Conservation (phyloP, 2,888 invertebrate genomes). For the Brachyopa scutellaris region DNA sequence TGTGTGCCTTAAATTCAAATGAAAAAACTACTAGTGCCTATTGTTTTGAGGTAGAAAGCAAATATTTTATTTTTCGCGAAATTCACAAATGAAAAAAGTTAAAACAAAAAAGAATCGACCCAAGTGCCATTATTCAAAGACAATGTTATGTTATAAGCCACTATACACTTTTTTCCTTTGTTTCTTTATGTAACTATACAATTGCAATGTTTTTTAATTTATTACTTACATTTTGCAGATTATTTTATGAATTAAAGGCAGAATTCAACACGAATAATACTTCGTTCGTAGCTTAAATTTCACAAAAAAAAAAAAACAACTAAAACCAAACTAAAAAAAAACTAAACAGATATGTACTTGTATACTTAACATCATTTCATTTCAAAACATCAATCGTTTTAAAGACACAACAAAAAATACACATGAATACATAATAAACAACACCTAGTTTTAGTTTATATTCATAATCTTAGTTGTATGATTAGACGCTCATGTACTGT, state of each 20-base stretch:
- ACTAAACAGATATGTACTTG: conserved; percentile 11
- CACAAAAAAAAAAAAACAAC: background rate
- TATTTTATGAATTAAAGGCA: background rate
- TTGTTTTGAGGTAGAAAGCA: conserved; percentile 25
- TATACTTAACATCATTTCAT: conserved; percentile 40
- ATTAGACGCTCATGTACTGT: conserved; percentile 64
- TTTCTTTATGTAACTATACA: background rate
- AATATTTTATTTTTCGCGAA: background rate
- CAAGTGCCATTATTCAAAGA: conserved; percentile 64
- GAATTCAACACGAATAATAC: conserved; percentile 6
- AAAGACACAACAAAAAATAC: conserved; percentile 14
- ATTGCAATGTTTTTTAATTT: conserved; percentile 9
- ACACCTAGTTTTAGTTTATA: conserved; percentile 16
- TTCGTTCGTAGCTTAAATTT: conserved; percentile 13
- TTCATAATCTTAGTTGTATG: conserved; percentile 28
- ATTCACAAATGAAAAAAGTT: background rate
- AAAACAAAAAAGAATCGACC: background rate
- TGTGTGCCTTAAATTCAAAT: conserved; percentile 49
- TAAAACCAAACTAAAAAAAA: background rate
- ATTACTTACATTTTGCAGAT: conserved; percentile 5
- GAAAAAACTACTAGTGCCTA: conserved; percentile 38
- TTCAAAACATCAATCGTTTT: conserved; percentile 28
- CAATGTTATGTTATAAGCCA: conserved; percentile 22
- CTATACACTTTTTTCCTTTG: background rate
- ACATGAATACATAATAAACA: conserved; percentile 1